phyloP scores from a whole-genome alignment of 2,113 vertebrate genomes.

The Cervus canadensis region DNA sequence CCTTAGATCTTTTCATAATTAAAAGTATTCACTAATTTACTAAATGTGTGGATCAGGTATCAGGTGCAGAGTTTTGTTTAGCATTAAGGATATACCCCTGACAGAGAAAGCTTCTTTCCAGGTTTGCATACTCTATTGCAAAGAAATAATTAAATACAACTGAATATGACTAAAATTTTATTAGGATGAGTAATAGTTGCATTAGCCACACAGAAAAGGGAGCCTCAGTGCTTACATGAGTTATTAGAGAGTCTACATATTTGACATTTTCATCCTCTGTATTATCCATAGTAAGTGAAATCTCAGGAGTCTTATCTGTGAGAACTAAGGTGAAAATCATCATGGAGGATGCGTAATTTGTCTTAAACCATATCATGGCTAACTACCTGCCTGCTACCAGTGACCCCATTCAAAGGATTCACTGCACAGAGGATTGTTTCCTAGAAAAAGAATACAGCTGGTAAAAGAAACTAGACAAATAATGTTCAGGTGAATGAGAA shows the following conservation, averaged over 20 bases:
- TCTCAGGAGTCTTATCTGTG: not conserved
- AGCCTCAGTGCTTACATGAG: not conserved
- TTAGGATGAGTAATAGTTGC: not conserved
- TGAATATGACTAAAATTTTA: not conserved
- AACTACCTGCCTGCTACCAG: not conserved
- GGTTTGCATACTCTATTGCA: fast-evolving
- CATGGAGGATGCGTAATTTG: not conserved
- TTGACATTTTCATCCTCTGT: not conserved
- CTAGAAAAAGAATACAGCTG: not conserved
- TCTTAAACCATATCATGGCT: not conserved
- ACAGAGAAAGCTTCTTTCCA: not conserved
- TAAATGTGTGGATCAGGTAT: not conserved
- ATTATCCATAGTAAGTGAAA: not conserved
- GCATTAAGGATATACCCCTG: not conserved
- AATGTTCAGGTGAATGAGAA: not conserved
- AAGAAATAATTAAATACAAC: not conserved
- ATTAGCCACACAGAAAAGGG: not conserved
- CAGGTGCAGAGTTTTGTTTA: not conserved
- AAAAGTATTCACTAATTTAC: not conserved
- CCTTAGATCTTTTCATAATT: not conserved
- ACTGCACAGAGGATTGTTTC: not conserved
- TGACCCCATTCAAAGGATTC: not conserved
- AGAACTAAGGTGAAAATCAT: not conserved
- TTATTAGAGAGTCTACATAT: not conserved
- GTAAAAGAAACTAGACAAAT: not conserved